phyloP scores from a whole-genome alignment of 2,113 vertebrate genomes.

The Gadus chalcogrammus region DNA sequence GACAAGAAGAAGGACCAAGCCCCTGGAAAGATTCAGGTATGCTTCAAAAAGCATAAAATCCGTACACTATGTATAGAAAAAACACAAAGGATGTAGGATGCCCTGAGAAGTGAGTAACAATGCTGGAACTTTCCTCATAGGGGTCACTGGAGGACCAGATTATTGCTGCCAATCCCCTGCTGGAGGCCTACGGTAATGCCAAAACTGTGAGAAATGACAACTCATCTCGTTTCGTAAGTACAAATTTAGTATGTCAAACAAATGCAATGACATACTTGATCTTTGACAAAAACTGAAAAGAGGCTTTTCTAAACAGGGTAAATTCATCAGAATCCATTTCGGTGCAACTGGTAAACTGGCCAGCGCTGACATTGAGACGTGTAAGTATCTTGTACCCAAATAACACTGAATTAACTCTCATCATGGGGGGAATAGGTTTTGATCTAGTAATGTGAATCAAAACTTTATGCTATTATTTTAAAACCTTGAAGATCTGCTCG shows the following conservation, averaged over 20 bases:
- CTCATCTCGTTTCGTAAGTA: conserved; percentile 14
- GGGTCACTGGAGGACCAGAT: background rate
- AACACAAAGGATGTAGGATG: background rate
- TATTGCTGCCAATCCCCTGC: background rate
- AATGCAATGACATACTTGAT: background rate
- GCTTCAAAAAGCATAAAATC: no score
- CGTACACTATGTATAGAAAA: background rate
- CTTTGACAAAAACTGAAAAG: background rate
- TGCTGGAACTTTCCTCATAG: background rate
- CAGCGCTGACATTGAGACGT: conserved; percentile 83
- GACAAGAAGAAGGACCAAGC: no score
- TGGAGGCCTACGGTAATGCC: background rate
- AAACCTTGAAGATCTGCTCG: no score
- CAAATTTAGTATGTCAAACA: background rate
- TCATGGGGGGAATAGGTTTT: background rate
- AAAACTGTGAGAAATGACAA: no score
- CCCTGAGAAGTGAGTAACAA: background rate
- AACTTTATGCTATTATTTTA: no score
- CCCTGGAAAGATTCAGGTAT: no score
- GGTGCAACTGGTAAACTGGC: conserved; percentile 79
- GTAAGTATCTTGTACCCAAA: background rate
- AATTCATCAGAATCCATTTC: conserved; percentile 69
- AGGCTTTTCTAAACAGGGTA: background rate
- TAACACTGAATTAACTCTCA: conserved; percentile 20
- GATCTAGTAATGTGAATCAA: background rate